Base-by-base conservation (phyloP, 2,113 vertebrate genomes). In the Dicaeum eximium region DNA sequence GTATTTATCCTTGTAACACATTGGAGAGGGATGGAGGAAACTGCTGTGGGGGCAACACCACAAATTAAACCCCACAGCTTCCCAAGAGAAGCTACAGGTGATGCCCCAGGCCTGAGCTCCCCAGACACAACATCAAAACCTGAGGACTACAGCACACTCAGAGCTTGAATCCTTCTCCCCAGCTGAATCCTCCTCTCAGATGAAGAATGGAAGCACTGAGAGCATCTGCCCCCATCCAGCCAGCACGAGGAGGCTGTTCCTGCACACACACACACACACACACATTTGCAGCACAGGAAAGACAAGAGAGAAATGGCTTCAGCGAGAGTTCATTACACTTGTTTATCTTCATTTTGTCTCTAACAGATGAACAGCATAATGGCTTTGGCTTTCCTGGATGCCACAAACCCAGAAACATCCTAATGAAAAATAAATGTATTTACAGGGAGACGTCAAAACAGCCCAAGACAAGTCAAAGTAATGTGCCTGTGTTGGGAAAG, bases 391-490 rank as follows among this genome's bases (percentile, higher is more conserved):
- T 97, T 97, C 93, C 96, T 64, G 62, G 97, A 97, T 97, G 97
- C 97, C 96, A 93, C 90, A 78, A 95, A 93, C 96, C 93, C 96
- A 95, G 97, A 97, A 97, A 97, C 85, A 75, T 95, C 95, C 96
- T 97, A 95, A 98, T 98, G 97, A 98, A 98, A 98, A 98, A 97
- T 97, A 98, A 98, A 98, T 97, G 96, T 97, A 97, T 98, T 98
- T 98, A 98, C 95, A 97, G 96, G 96, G 96, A 97, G 92, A 97
- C 24, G 54, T 97, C 97, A 97, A 92, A 97, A 97, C 97, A 88
- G 50, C 94, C 94, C 97, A 96, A 97, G 97, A 97, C 74, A 88
- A 97, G 97, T 93, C 95, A 95, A 95, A 98, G 97, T 96, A 98
- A 97, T 94, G 94, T 91, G 97, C 93, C 89, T 95, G 88, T 12